phyloP scores from a whole-genome alignment of 2,888 invertebrate genomes.

The Caenorhabditis sp. region DNA sequence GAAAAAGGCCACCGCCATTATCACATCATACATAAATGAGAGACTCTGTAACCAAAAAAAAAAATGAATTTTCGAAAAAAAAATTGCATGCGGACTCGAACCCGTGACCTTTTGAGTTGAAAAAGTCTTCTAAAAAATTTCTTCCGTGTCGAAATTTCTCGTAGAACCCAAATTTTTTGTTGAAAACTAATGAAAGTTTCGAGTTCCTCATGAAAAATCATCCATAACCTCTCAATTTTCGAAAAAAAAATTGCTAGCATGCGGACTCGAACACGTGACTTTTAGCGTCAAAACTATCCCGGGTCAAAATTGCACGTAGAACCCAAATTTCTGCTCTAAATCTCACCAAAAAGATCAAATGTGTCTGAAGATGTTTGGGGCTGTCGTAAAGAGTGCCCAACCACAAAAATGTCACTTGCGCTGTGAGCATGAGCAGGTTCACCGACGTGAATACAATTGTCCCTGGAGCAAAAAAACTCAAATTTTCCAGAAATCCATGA shows the following conservation, averaged over 20 bases:
- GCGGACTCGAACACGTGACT: too few relatives aligned
- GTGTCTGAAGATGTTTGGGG: constrained; percentile 41
- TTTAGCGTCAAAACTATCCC: too few relatives aligned
- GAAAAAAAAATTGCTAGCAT: too few relatives aligned
- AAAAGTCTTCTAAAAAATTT: background rate
- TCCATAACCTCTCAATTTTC: too few relatives aligned
- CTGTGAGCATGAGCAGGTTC: constrained; percentile 43
- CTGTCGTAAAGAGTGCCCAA: constrained; percentile 37
- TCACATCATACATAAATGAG: constrained; percentile 41
- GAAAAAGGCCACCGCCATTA: constrained; percentile 38
- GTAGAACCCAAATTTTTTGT: background rate
- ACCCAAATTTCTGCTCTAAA: background rate
- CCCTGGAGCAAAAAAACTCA: constrained; percentile 32
- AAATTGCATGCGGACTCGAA: too few relatives aligned
- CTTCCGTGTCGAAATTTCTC: too few relatives aligned
- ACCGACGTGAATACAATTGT: constrained; percentile 45
- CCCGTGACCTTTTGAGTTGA: too few relatives aligned
- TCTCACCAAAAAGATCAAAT: constrained; percentile 44
- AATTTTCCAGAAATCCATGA: background rate
- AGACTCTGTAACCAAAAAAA: constrained; percentile 31
- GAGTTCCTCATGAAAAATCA: background rate
- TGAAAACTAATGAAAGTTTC: too few relatives aligned
- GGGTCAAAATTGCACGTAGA: too few relatives aligned
- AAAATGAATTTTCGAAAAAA: background rate
- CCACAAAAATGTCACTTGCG: constrained; percentile 40